phyloP scores from a whole-genome alignment of 2,797 vertebrate genomes.

The Potorous gilbertii region DNA sequence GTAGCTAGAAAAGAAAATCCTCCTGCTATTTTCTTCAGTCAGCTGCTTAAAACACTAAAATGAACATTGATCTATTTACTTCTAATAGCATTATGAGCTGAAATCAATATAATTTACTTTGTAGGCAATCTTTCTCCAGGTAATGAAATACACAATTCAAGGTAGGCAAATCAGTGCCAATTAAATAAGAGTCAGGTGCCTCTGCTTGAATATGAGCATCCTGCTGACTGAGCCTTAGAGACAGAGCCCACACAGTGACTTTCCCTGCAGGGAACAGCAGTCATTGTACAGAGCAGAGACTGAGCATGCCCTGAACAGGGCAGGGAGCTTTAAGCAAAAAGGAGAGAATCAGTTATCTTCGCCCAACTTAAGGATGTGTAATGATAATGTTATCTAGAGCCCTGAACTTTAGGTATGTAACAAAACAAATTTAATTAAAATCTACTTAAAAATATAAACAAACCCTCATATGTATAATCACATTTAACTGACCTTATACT shows the following conservation, averaged over 20 bases:
- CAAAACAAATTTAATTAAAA: background rate
- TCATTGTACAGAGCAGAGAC: background rate
- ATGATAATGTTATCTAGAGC: accelerated
- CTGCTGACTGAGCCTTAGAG: background rate
- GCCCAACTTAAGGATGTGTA: background rate
- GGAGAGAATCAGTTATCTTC: background rate
- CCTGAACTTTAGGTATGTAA: background rate
- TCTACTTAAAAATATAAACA: background rate
- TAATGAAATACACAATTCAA: accelerated
- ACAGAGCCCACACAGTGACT: accelerated
- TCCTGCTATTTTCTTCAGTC: background rate
- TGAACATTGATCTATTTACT: background rate
- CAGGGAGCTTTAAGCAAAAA: background rate
- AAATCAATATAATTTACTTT: background rate
- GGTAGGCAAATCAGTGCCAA: background rate
- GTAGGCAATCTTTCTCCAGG: background rate
- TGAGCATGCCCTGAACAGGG: accelerated
- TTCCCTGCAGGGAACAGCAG: background rate
- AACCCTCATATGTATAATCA: background rate
- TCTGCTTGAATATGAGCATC: background rate
- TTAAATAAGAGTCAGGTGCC: background rate
- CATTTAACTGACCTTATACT: background rate
- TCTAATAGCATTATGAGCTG: background rate
- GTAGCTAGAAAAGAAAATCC: background rate
- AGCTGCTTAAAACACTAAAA: background rate